Evolutionary conservation across 2,888 invertebrate species (phyloP), one percentile per base, ranked within the genome.

Genomic region (Helleia helle): DNA sequence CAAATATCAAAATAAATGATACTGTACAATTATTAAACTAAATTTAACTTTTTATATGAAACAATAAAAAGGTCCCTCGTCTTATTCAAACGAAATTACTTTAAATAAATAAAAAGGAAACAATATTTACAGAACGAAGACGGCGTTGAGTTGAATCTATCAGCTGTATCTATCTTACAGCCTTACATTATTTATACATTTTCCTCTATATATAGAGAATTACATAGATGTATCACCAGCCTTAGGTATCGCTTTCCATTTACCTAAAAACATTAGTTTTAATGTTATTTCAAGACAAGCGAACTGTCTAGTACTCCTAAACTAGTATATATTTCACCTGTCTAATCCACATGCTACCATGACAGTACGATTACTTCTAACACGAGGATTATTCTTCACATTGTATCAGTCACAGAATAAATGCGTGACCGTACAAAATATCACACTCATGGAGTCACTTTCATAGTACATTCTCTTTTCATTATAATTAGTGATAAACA

Each of bases 191-290:
- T 60, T 61, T 61, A 51, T 54, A 59, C 51, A 53, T 48, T 55
- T 57, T 56, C 49, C 55, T 52, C 55, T 60, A 52, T 53, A 59
- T 49, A 54, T 54, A 61, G 52, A 56, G 52, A 56, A 69, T 65
- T 58, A 64, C 71, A n/a, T n/a, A 71, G 63, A 62, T 63, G 62
- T 71, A 76, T 79, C 79, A 80, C 77, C 80, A 79, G 77, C 76
- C 80, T 80, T 77, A 68, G 57, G 61, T 58, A 65, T 68, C 65
- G 60, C 60, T 54, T 53, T 51, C 58, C 55, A 58, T 55, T 54
- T 60, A 56, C 51, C 52, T 48, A 56, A 56, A 54, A 55, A 56
- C 54, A 56, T 58, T 51, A 54, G 50, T 41, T 41, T 44, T 46
- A 48, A 36, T 36, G 43, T 44, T 34, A 49, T 43, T 43, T 37